Evolutionary conservation across 2,797 vertebrate genomes (phyloP).

Genomic region (Antennarius maculatus): DNA sequence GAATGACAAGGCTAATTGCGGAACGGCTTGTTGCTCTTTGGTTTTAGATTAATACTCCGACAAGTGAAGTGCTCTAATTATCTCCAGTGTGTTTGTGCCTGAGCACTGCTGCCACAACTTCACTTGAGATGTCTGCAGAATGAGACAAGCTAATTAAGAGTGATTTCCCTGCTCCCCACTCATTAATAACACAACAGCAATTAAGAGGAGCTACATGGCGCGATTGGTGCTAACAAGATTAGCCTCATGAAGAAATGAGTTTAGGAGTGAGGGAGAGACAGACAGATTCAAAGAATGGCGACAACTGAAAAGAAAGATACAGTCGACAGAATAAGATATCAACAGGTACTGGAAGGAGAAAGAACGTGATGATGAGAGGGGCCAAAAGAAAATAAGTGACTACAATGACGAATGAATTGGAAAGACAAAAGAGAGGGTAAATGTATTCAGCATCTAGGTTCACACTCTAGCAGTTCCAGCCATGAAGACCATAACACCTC

Average conservation of each 20-base stretch:
- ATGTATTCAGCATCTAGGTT: too few relatives aligned
- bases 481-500: conserved; percentile 10
- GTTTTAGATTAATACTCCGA: conserved; percentile 97
- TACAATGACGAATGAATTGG: conserved; percentile 11
- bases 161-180: conserved; percentile 92
- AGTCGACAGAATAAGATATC: conserved; percentile 43
- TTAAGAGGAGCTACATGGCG: conserved; percentile 90
- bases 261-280: conserved; percentile 44
- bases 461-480: neutral
- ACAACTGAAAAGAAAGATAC: conserved; percentile 31
- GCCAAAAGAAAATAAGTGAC: conserved; percentile 23
- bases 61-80: conserved; percentile 97
- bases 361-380: conserved; percentile 16
- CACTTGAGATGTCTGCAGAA: conserved; percentile 91
- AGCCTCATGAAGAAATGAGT: conserved; percentile 79
- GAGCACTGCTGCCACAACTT: conserved; percentile 71
- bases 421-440: conserved; percentile 12
- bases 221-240: conserved; percentile 87
- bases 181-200: conserved; percentile 99
- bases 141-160: conserved; percentile 98
- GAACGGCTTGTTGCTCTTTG: conserved; percentile 88
- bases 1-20: conserved; percentile 85
- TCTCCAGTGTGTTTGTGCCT: conserved; percentile 82
- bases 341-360: conserved; percentile 22
- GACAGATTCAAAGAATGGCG: conserved; percentile 5